Conservation (phyloP, 2,888 invertebrate species). For the Chorisops tibialis region DNA sequence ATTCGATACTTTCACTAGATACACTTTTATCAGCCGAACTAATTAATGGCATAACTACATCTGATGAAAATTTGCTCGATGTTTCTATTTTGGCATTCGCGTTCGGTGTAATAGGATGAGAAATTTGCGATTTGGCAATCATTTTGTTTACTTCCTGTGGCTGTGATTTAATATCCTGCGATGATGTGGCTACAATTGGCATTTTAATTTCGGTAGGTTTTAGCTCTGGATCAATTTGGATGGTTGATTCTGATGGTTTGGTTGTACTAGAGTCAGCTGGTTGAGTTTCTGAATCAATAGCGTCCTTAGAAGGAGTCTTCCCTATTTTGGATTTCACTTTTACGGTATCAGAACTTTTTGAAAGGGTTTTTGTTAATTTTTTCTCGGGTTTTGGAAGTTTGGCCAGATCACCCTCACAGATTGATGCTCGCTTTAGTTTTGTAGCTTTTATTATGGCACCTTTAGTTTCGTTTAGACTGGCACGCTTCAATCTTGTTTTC, state of each 20-base stretch:
- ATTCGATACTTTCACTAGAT: conserved; percentile 20
- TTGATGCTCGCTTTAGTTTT: conserved; percentile 8
- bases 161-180: background rate
- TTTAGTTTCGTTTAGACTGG: background rate
- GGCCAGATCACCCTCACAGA: conserved; percentile 7
- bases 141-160: background rate
- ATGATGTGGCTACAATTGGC: background rate
- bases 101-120: conserved; percentile 5
- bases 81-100: conserved; percentile 8
- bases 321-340: too few species aligned
- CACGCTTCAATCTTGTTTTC: background rate
- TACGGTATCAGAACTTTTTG: too few species aligned
- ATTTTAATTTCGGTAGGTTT: too few species aligned
- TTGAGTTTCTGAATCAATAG: too few species aligned
- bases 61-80: background rate
- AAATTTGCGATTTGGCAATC: background rate
- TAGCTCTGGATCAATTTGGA: too few species aligned
- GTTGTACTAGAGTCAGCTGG: too few species aligned
- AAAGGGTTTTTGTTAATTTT: too few species aligned
- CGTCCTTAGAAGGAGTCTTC: too few species aligned
- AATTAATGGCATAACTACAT: conserved; percentile 7
- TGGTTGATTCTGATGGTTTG: too few species aligned
- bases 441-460: background rate
- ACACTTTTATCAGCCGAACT: conserved; percentile 23
- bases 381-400: background rate